These are phyloP conservation scores for Haplotaxodon microlepis DNA, from an alignment of 2,113 vertebrate species.

Conservation along the genomic window DNA sequence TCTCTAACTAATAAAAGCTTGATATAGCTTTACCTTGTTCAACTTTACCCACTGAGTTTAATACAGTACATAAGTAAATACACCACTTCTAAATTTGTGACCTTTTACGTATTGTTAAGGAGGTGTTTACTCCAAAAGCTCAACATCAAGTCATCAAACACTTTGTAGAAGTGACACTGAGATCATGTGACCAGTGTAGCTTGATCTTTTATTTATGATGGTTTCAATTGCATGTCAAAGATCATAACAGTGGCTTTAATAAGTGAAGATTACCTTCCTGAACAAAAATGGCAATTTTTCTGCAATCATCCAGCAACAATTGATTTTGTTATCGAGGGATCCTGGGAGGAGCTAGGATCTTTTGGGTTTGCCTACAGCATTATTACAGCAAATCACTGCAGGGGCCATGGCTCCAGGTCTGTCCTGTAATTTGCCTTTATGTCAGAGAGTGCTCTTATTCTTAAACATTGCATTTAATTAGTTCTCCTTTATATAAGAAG, in stretches of 20 bases:
- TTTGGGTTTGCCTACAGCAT: rapidly evolving
- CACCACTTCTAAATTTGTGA: not conserved
- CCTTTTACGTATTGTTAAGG: not conserved
- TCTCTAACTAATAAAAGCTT: not conserved
- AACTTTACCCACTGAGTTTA: not conserved
- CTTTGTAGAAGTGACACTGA: not conserved
- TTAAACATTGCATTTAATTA: not conserved
- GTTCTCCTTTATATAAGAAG: not conserved
- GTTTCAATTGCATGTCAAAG: not conserved
- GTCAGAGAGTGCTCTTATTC: not conserved
- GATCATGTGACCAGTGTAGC: not conserved
- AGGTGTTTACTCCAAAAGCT: not conserved
- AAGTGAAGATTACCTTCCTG: not conserved
- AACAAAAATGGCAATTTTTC: not conserved
- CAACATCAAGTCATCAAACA: not conserved
- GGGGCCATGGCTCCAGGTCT: not conserved
- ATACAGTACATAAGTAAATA: rapidly evolving
- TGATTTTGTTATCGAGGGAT: not conserved
- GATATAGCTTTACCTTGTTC: not conserved
- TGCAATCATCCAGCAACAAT: not conserved
- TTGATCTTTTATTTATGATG: not conserved
- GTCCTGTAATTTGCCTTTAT: not conserved
- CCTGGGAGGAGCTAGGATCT: not conserved
- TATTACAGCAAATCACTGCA: not conserved
- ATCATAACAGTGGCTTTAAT: not conserved